Base-by-base conservation (phyloP, 2,888 invertebrate genomes). In the Hedychridium roseum region DNA sequence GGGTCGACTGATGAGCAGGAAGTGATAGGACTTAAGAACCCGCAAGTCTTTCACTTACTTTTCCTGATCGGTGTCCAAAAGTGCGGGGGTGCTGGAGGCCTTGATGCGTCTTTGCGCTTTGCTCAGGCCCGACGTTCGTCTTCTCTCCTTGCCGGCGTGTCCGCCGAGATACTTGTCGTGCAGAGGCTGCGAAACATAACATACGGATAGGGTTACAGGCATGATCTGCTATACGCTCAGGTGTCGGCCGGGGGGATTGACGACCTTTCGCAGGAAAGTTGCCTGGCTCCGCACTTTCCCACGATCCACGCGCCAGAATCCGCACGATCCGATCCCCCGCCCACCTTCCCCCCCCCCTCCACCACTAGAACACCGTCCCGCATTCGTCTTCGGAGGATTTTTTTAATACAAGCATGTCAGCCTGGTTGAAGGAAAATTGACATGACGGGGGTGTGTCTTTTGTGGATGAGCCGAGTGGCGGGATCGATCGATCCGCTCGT, bases 51-150 rank as follows among this genome's bases (percentile, higher is more conserved):
- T n/a, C n/a, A 59, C 70, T 57, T 57, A 76, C 76, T 68, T 65
- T 28, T 74, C 73, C 12, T 68, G 62, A 46, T 73, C 71, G 21
- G 63, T 70, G 50, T 74, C 73, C 38, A 75, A 59, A 34, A 76
- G 67, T 6, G 74, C 73, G 37, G 76, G 74, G 20, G 76, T 76
- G 49, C 76, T 76, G 44, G 74, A 73, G 31, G 76, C 76, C 56
- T 76, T 76, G 43, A 70, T 67, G 18, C 72, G 70, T 49, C 75
- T 65, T 49, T 76, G 76, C 38, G 65, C 69, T 40, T 72, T 72
- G 59, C 68, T 70, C 38, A 71, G 56, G 12, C 67, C 70, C 17
- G 65, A 54, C 35, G 62, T 62, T 38, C 74, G 71, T 60, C 70
- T 66, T 50, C 72, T 63, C 27, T 76, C 76, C 32, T 67, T 71